These are phyloP conservation scores for Anoplopoma fimbria DNA, from an alignment of 2,113 vertebrate genomes.

Conservation along the genomic window DNA sequence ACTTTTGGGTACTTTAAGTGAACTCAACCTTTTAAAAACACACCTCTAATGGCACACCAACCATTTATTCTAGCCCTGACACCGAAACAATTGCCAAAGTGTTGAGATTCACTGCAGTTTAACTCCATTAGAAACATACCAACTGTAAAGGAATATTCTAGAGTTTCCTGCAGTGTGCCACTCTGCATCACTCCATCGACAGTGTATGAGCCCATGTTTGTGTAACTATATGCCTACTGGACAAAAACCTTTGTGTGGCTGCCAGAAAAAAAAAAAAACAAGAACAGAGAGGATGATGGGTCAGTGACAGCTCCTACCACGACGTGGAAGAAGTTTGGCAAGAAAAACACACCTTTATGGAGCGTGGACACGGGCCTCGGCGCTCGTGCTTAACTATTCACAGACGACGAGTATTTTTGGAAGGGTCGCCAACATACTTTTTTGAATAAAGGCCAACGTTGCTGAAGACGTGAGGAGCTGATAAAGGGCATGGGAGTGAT, in stretches of 20 bases:
- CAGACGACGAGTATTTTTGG: slow-evolving; percentile 53
- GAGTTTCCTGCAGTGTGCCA: slow-evolving; percentile 50
- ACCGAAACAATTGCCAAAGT: slow-evolving; percentile 3
- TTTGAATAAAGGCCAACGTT: slow-evolving; percentile 51
- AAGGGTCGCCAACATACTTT: slow-evolving; percentile 69
- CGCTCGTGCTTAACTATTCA: slow-evolving; percentile 49
- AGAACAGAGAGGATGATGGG: slow-evolving; percentile 40
- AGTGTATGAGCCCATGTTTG: too few relatives aligned
- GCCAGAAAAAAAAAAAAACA: slow-evolving; percentile 25
- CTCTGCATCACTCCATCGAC: slow-evolving; percentile 56
- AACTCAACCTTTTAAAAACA: slow-evolving; percentile 11
- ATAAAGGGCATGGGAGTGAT: slow-evolving; percentile 60
- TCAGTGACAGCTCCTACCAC: slow-evolving; percentile 51
- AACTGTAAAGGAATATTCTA: slow-evolving; percentile 30
- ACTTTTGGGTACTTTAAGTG: neutral
- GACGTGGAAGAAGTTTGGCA: slow-evolving; percentile 41
- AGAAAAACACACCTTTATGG: slow-evolving; percentile 68
- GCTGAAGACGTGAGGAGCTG: slow-evolving; percentile 56
- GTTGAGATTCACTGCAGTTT: slow-evolving; percentile 46
- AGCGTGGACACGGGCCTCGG: slow-evolving; percentile 28
- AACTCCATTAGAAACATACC: slow-evolving; percentile 27
- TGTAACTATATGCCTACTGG: slow-evolving; percentile 28
- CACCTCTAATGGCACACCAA: neutral
- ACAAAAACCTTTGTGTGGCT: slow-evolving; percentile 35
- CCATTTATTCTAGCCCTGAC: neutral